Evolutionary conservation across 2,888 invertebrate genomes (phyloP), one percentile per base, ranked within the genome.

Genomic region (Fragum whitleyi): DNA sequence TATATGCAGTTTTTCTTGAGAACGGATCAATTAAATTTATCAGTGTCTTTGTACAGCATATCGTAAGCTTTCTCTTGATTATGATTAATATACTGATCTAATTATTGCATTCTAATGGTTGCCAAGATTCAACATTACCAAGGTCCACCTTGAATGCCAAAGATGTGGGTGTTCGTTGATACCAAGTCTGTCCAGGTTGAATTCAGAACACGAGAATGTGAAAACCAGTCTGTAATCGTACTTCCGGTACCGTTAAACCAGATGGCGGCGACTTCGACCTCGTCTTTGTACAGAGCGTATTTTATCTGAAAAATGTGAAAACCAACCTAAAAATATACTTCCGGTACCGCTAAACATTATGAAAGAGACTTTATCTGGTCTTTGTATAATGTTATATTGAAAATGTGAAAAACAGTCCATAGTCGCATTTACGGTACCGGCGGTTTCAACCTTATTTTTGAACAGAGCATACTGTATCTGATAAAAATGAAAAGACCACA

Each of bases 241-340:
- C 65, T 65, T 42, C 65, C 65, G 42, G 65, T 65, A 3, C 65
- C 65, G 16, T 65, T 65, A 65, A 65, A 65, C 39, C 39, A 65
- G 42, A 65, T 65, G n/a, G n/a, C 36, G 14, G 65, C 65, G 23
- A 65, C 65, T 21, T 65, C 65, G 9, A 36, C 36, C 26, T 42
- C 65, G 65, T 65, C 65, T 9, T 23, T 26, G 26, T 42, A 65
- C 39, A 65, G 26, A 14, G 65, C 65, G 42, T 65, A 65, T n/a
- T 65, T 65, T 7, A 65, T 65, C 65, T 65, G 42, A 19, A 62
- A 62, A 62, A 1, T n/a, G n/a, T n/a, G n/a, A n/a, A n/a, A n/a
- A n/a, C n/a, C n/a, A n/a, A n/a, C n/a, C n/a, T n/a, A 21, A 57
- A n/a, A 1, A 57, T 2, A 23, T 26, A 14, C 28, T 11, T 7